Evolutionary conservation across 2,888 invertebrate genomes (phyloP).

Genomic region (Tetragonula carbonaria): DNA sequence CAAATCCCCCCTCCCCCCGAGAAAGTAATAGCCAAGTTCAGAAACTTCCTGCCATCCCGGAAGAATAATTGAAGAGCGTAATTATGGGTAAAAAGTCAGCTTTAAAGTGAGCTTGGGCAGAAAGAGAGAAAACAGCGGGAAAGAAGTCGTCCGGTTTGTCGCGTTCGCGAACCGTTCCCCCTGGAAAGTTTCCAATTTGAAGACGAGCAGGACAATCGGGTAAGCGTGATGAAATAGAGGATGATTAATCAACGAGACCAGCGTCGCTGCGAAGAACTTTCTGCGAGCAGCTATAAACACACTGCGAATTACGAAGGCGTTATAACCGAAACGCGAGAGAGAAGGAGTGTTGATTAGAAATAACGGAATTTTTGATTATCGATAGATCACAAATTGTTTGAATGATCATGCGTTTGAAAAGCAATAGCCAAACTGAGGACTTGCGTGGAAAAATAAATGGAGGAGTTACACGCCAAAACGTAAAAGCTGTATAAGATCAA

Average conservation of each 20-base stretch:
- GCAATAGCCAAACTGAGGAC: too few species aligned
- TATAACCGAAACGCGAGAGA: background rate
- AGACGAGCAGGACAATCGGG: slow-evolving; percentile 15
- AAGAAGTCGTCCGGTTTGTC: background rate
- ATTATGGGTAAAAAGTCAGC: slow-evolving; percentile 3
- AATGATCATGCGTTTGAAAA: slow-evolving; percentile 36
- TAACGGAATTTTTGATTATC: background rate
- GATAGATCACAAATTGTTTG: background rate
- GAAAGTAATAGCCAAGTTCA: background rate
- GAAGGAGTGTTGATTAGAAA: background rate
- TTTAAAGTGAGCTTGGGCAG: background rate
- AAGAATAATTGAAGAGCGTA: background rate
- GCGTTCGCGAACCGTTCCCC: slow-evolving; percentile 1
- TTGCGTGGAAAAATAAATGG: too few species aligned
- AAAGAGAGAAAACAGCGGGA: background rate
- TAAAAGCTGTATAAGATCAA: too few species aligned
- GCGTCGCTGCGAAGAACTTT: background rate
- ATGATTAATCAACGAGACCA: slow-evolving; percentile 19
- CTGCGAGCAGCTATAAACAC: background rate
- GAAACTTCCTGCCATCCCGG: background rate
- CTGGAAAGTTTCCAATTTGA: slow-evolving; percentile 35
- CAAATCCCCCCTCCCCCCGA: too few species aligned
- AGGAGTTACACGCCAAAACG: too few species aligned
- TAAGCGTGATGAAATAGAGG: slow-evolving; percentile 7
- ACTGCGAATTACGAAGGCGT: background rate